These are phyloP conservation scores for Macropis europaea DNA, from an alignment of 2,888 invertebrate species.

Conservation along the genomic window DNA sequence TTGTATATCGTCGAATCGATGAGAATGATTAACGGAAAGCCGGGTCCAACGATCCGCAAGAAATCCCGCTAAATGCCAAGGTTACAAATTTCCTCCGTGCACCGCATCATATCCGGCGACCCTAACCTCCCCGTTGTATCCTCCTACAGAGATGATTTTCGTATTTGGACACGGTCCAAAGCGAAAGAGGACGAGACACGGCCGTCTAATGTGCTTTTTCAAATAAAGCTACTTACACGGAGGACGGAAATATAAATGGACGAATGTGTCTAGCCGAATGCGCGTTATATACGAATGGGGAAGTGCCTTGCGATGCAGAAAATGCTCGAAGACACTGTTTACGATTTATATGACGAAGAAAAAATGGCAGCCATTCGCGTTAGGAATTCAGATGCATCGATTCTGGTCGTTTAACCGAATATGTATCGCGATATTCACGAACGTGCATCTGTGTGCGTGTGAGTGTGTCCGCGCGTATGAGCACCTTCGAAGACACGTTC, in stretches of 20 bases:
- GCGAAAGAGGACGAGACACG: constrained; percentile 37
- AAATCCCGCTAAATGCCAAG: constrained; percentile 43
- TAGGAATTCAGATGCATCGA: constrained; percentile 10
- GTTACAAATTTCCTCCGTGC: constrained; percentile 39
- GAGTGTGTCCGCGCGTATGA: background rate
- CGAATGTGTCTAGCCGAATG: constrained; percentile 26
- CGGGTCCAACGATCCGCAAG: constrained; percentile 6
- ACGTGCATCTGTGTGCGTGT: too few relatives aligned
- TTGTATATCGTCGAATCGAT: constrained; percentile 18
- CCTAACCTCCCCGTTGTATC: background rate
- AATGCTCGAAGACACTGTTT: constrained; percentile 22
- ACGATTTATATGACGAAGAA: constrained; percentile 26
- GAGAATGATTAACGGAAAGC: constrained; percentile 1
- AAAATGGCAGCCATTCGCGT: constrained; percentile 7
- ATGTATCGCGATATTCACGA: background rate
- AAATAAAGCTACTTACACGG: constrained; percentile 52
- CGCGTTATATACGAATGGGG: constrained; percentile 5
- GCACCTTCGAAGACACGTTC: background rate
- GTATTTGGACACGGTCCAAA: constrained; percentile 48
- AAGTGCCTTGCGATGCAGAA: background rate
- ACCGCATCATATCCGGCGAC: constrained; percentile 22
- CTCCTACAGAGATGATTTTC: constrained; percentile 42
- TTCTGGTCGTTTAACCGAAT: background rate
- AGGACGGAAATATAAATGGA: constrained; percentile 51
- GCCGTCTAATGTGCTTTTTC: constrained; percentile 55